These are phyloP conservation scores for Ceyx margarethae DNA, from an alignment of 2,113 vertebrate genomes.

Conservation along the genomic window DNA sequence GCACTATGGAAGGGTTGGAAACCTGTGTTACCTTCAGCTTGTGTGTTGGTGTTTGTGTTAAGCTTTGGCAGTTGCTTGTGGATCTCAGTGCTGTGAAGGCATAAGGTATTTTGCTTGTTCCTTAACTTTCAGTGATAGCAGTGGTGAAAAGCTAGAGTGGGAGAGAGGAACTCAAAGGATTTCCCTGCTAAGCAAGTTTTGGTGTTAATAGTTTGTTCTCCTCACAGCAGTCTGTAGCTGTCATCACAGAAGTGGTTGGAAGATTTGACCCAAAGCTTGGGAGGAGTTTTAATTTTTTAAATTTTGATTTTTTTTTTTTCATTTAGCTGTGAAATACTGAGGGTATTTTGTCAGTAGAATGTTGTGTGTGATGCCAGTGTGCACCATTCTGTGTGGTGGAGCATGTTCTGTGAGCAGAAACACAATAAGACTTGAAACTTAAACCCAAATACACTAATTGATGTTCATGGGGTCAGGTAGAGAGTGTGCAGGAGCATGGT, in stretches of 20 bases:
- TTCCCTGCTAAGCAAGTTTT: background rate
- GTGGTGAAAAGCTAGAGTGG: background rate
- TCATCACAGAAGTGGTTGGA: background rate
- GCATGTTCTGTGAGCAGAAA: background rate
- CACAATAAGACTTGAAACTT: background rate
- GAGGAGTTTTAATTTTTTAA: background rate
- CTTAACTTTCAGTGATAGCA: background rate
- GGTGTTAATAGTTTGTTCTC: background rate
- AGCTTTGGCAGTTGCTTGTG: background rate
- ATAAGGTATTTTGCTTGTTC: background rate
- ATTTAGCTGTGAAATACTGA: background rate
- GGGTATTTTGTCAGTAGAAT: background rate
- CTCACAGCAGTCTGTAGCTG: background rate
- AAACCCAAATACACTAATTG: background rate
- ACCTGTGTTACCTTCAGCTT: background rate
- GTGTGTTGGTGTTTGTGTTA: background rate
- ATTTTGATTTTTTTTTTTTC: too few relatives aligned
- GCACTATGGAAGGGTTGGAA: background rate
- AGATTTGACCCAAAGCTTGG: background rate
- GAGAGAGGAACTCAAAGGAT: background rate
- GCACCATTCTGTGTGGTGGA: background rate
- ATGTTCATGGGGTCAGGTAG: accelerated
- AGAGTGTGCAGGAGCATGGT: background rate
- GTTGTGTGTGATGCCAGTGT: background rate
- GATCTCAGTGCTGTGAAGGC: background rate